phyloP scores from a whole-genome alignment of 1,140 invertebrate genomes.

The Atta texana region DNA sequence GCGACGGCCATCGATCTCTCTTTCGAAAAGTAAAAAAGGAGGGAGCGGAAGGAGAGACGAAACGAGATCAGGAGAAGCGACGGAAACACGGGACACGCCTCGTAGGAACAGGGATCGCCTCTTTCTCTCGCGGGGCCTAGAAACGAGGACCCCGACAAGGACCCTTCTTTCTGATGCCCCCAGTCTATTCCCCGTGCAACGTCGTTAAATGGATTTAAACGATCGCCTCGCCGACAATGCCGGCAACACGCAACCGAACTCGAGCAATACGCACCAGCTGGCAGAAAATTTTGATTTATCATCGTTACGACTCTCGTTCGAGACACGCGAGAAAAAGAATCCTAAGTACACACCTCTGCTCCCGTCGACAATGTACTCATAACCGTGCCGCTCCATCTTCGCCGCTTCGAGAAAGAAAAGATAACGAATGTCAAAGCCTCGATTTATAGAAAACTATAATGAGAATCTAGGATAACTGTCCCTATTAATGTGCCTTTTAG shows the following conservation, averaged over 20 bases:
- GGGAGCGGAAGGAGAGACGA: slow-evolving; percentile 33
- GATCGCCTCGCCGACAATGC: slow-evolving; percentile 67
- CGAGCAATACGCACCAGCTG: slow-evolving; percentile 66
- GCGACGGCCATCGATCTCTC: slow-evolving; percentile 70
- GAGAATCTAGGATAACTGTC: neutral
- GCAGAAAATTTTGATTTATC: slow-evolving; percentile 74
- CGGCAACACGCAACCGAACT: slow-evolving; percentile 69
- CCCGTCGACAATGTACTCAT: slow-evolving; percentile 37
- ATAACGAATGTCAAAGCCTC: neutral
- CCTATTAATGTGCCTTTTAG: too few relatives aligned
- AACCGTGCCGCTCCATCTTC: slow-evolving; percentile 27
- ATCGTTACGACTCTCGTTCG: slow-evolving; percentile 57
- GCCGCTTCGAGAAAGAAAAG: slow-evolving; percentile 9
- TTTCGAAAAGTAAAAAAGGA: slow-evolving; percentile 43
- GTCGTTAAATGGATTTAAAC: slow-evolving; percentile 77
- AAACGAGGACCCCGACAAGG: slow-evolving; percentile 43
- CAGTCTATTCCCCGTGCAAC: slow-evolving; percentile 5
- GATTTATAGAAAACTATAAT: neutral
- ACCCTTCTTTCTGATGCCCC: slow-evolving; percentile 46
- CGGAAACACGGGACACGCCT: slow-evolving; percentile 75
- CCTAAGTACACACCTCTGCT: slow-evolving; percentile 69
- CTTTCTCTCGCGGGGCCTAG: slow-evolving; percentile 61
- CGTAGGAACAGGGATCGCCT: slow-evolving; percentile 58
- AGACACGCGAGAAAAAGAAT: slow-evolving; percentile 47
- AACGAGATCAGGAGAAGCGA: slow-evolving; percentile 60